These are phyloP conservation scores for Pristionchus entomophagus DNA, from an alignment of 2,888 invertebrate species.

Conservation along the genomic window DNA sequence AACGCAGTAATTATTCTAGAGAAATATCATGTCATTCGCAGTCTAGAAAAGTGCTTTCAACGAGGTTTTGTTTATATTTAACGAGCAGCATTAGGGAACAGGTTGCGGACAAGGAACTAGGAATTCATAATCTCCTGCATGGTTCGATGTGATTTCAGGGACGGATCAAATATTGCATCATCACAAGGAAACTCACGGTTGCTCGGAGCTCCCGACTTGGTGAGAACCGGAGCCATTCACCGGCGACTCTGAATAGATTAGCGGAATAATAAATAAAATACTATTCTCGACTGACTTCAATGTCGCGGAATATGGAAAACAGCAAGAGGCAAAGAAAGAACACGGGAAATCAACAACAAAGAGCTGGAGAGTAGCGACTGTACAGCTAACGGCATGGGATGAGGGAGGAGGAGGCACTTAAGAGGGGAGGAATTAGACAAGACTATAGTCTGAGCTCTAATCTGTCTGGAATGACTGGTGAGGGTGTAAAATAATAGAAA, in stretches of 20 bases:
- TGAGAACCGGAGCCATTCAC: constrained; percentile 40
- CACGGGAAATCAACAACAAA: constrained; percentile 14
- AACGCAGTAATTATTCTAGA: too few relatives aligned
- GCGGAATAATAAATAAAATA: too few relatives aligned
- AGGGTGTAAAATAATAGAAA: background rate
- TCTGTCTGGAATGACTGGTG: too few relatives aligned
- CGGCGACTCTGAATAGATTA: background rate
- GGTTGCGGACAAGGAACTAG: background rate
- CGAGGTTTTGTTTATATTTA: background rate
- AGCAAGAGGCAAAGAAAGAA: background rate
- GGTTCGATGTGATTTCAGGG: too few relatives aligned
- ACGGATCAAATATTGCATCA: too few relatives aligned
- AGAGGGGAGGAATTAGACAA: too few relatives aligned
- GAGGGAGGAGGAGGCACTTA: background rate
- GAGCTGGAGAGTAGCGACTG: background rate
- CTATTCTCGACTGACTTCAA: too few relatives aligned
- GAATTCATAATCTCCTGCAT: background rate
- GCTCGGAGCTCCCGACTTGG: constrained; percentile 43
- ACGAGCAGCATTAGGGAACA: background rate
- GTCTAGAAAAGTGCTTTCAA: too few relatives aligned
- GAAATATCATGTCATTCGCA: too few relatives aligned
- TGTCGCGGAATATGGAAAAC: too few relatives aligned
- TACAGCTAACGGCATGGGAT: background rate
- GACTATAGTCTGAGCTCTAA: background rate
- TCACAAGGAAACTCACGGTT: constrained; percentile 40